These are phyloP conservation scores for Eudasyphora cyanicolor DNA, from an alignment of 2,888 invertebrate genomes.

Conservation along the genomic window DNA sequence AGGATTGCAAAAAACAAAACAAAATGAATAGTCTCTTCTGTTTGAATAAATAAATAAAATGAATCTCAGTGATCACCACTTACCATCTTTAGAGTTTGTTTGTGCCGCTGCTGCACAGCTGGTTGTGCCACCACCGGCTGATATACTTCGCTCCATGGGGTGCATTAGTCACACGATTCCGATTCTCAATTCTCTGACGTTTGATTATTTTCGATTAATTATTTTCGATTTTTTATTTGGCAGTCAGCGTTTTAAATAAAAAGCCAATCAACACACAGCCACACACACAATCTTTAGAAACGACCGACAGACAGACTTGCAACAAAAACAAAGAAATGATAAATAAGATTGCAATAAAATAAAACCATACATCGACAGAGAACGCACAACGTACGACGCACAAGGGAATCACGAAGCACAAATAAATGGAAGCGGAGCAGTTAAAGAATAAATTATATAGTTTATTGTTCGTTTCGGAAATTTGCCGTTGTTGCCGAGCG, in stretches of 20 bases:
- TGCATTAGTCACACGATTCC: slow-evolving; percentile 82
- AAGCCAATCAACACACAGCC: slow-evolving; percentile 35
- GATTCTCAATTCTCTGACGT: slow-evolving; percentile 8
- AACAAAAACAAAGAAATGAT: slow-evolving; percentile 23
- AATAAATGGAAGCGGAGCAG: not conserved
- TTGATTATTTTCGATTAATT: slow-evolving; percentile 37
- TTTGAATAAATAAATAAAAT: no score
- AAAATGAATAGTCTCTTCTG: no score
- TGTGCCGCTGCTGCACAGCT: slow-evolving; percentile 79
- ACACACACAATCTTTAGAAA: slow-evolving; percentile 56
- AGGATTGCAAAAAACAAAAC: no score
- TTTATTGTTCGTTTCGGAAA: not conserved
- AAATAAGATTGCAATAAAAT: not conserved
- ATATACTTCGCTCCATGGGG: slow-evolving; percentile 88
- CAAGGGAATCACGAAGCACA: no score
- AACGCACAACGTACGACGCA: not conserved
- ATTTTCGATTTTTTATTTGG: not conserved
- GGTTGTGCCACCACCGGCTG: slow-evolving; percentile 86
- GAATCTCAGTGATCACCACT: no score
- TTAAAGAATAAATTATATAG: not conserved
- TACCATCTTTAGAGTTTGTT: slow-evolving; percentile 88
- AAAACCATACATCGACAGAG: no score
- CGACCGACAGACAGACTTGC: no score
- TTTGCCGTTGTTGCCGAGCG: not conserved
- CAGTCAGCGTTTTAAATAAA: not conserved